Percentiles rank a stretch among this genome's conserved stretches.
Evolutionary conservation across 2,113 vertebrate genomes (phyloP).

Genomic region (Barbus barbus): DNA sequence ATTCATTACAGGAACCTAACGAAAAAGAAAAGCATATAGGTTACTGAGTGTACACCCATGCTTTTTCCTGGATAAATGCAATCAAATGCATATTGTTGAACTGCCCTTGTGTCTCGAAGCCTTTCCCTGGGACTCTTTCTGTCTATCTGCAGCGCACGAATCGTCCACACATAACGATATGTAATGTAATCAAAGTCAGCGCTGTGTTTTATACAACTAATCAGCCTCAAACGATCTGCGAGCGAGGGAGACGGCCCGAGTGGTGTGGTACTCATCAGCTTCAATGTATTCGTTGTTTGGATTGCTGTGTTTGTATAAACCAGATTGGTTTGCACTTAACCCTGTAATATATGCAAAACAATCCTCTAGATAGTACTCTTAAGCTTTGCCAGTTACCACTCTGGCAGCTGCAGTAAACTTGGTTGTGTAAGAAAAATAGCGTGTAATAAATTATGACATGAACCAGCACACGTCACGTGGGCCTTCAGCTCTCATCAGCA

Average conservation of each 20-base stretch:
- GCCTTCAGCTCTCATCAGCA: constrained; percentile 52
- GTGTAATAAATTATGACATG: constrained; percentile 74
- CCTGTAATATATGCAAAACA: constrained; percentile 81
- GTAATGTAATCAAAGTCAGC: constrained; percentile 78
- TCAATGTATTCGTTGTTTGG: constrained; percentile 74
- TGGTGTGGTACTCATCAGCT: constrained; percentile 77
- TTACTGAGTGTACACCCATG: constrained; percentile 54
- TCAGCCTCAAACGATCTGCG: constrained; percentile 74
- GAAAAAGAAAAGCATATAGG: constrained; percentile 47
- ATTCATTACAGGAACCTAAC: constrained; percentile 37
- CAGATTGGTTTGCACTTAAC: constrained; percentile 84
- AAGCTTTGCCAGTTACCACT: constrained; percentile 68
- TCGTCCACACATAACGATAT: constrained; percentile 65
- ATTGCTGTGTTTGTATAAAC: constrained; percentile 80
- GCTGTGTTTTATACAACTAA: constrained; percentile 78
- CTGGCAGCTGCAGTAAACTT: constrained; percentile 75
- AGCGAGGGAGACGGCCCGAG: constrained; percentile 35
- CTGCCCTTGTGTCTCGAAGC: constrained; percentile 44
- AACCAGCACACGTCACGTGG: constrained; percentile 56
- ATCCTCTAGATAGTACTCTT: constrained; percentile 75
- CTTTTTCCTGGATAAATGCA: constrained; percentile 59
- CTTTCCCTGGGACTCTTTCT: constrained; percentile 42
- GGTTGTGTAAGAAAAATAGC: constrained; percentile 64
- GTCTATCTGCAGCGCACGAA: constrained; percentile 64
- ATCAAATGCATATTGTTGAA: constrained; percentile 63